These are phyloP conservation scores for Dendrocopos noguchii DNA, from an alignment of 2,113 vertebrate species.

Conservation along the genomic window DNA sequence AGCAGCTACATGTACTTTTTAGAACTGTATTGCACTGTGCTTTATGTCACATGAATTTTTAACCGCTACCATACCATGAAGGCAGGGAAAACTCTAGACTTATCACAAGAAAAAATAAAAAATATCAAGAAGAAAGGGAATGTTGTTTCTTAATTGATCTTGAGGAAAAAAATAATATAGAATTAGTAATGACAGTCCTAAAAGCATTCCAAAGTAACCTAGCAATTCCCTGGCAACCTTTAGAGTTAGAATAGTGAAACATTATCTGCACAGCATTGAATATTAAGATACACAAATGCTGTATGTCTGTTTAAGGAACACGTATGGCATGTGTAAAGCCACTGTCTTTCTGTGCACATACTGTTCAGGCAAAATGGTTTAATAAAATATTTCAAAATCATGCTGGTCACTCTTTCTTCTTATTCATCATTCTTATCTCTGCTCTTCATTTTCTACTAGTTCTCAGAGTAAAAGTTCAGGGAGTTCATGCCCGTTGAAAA, in stretches of 20 bases:
- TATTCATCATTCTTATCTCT: neutral
- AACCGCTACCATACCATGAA: neutral
- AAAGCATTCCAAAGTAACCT: neutral
- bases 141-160: neutral
- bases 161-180: no score
- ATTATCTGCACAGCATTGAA: neutral
- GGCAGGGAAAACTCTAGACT: neutral
- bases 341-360: neutral
- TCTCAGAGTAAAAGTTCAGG: neutral
- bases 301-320: neutral
- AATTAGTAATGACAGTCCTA: neutral
- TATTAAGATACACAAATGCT: accelerated
- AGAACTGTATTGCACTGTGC: neutral
- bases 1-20: neutral
- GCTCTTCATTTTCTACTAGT: neutral
- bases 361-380: neutral
- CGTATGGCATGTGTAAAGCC: neutral
- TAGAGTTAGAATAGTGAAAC: neutral
- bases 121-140: neutral
- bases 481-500: neutral
- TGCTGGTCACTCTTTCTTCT: neutral
- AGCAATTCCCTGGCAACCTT: neutral
- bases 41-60: neutral
- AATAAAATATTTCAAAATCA: neutral
- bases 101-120: neutral